These are phyloP conservation scores for Chloroclysta siterata DNA, from an alignment of 2,888 invertebrate genomes.

Conservation along the genomic window DNA sequence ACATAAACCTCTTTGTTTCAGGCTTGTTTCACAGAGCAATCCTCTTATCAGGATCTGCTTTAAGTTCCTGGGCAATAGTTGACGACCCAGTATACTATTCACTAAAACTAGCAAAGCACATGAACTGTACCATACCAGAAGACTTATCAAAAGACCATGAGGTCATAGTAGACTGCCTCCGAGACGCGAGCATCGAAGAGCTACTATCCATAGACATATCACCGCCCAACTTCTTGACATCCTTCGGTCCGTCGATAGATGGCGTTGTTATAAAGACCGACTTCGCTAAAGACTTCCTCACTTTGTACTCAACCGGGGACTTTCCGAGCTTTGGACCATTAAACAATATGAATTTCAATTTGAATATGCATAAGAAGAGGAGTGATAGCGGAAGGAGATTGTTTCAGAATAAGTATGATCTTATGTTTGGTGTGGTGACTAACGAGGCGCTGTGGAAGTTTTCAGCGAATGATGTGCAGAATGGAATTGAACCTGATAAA, in stretches of 20 bases:
- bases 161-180: conserved; percentile 92
- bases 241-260: conserved; percentile 97
- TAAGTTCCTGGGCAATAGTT: conserved; percentile 95
- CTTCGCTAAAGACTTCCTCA: conserved; percentile 91
- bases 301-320: conserved; percentile 88
- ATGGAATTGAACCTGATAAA: conserved; percentile 94
- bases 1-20: conserved; percentile 52
- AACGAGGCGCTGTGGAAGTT: conserved; percentile 97
- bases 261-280: conserved; percentile 96
- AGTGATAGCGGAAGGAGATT: conserved; percentile 86
- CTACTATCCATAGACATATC: conserved; percentile 90
- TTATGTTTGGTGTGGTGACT: conserved; percentile 96
- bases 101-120: conserved; percentile 90
- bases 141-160: conserved; percentile 93
- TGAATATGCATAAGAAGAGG: conserved; percentile 85
- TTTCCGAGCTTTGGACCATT: conserved; percentile 86
- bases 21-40: conserved; percentile 95
- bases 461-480: conserved; percentile 91
- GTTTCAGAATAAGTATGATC: conserved; percentile 89
- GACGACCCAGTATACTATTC: conserved; percentile 94
- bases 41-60: conserved; percentile 93
- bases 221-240: conserved; percentile 92
- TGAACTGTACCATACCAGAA: conserved; percentile 93
- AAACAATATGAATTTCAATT: conserved; percentile 80
- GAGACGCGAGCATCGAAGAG: conserved; percentile 90